Conservation (phyloP, 35 echinoderm and acorn worm species). For the Strongylocentrotus purpuratus region DNA sequence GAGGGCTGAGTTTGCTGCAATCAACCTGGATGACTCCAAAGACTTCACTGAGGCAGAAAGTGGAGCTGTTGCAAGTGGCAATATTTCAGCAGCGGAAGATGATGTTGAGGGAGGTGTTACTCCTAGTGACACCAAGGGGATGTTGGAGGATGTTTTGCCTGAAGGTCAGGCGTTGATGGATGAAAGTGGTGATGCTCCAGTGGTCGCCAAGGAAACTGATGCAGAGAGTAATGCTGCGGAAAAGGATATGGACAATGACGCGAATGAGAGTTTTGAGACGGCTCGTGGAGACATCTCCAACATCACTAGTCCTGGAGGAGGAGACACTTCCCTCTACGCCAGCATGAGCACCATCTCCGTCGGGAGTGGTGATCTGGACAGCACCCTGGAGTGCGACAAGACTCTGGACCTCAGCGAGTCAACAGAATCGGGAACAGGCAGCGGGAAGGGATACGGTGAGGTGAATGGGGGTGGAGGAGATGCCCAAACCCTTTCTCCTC, state of each 20-base stretch:
- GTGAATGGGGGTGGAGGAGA: not conserved
- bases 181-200: not conserved
- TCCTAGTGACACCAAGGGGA: not conserved
- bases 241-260: not conserved
- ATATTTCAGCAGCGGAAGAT: not conserved
- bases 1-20: not conserved
- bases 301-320: not conserved
- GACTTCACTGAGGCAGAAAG: not conserved
- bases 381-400: constrained; percentile 9
- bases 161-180: not conserved
- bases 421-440: not conserved
- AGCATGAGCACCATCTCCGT: constrained; percentile 13
- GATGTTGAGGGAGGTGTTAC: not conserved
- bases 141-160: not conserved
- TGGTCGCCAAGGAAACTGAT: not conserved
- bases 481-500: not conserved
- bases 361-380: not conserved
- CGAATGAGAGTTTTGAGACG: constrained; percentile 28
- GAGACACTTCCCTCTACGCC: not conserved
- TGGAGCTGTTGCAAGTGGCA: not conserved
- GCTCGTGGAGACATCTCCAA: not conserved
- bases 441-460: not conserved
- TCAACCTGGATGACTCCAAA: not conserved
- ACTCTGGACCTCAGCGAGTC: not conserved
- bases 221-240: not conserved